Base-by-base conservation (phyloP, 2,888 invertebrate species). In the Eubasilissa splendida region DNA sequence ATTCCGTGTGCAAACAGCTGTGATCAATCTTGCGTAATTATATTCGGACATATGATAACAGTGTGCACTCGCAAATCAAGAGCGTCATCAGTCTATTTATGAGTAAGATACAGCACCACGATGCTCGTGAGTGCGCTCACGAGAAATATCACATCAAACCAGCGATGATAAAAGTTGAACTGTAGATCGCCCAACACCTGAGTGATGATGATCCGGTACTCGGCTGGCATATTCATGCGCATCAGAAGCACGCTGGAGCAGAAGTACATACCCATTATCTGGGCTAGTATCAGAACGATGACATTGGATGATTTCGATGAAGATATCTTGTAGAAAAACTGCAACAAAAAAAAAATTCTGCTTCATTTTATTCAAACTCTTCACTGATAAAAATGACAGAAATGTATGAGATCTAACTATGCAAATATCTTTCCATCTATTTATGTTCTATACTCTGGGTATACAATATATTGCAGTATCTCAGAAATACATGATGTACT, bases 211-310 rank as follows among this genome's bases (percentile, higher is more conserved):
- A 95, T 95, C 58, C 99, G 92, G 88, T 99, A 99, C 87, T 99
- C 98, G 0, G 96, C 93, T 0, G 99, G 99, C 97, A 99, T 98
- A 87, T 99, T 99, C 99, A 99, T 99, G 53, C 99, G 91, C 95
- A 99, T 97, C 60, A 99, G 89, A 0, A 99, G 92, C 0, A 99
- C 99, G 0, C 97, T 98, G 0, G 99, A 99, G 77, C 99, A 97
- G 89, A 99, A 99, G 87, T 99, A 99, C 99, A 99, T 99, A 59
- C 99, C 99, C 99, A 99, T 99, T 85, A 99, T 96, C 90, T 99
- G 99, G 1, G 99, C 99, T 65, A 99, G 90, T 84, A 98, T 95
- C 75, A 99, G 89, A 3, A 99, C 99, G 85, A 99, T 99, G 79
- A 99, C 95, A 88, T 99, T 99, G 10, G 99, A 99, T 4, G 99